Base-by-base conservation (phyloP, 2,113 vertebrate genomes). In the Falco punctatus region DNA sequence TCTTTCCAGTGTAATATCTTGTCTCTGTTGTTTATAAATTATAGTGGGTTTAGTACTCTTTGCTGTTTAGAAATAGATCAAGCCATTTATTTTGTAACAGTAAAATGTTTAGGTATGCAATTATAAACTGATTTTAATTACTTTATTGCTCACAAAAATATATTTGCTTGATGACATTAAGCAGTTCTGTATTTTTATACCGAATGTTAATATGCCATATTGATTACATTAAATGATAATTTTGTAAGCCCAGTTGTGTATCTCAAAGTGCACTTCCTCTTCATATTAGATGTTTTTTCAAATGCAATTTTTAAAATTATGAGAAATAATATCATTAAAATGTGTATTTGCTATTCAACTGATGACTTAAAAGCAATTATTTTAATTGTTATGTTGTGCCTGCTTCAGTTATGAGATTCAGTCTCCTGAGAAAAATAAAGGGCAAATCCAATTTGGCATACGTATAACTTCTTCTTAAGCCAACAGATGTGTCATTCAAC, bases 401-500 rank as follows among this genome's bases (percentile, higher is more conserved):
- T 93, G 22, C 79, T 96, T 95, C 81, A 86, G 57, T 89, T 91
- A 55, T 73, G 71, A 91, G 86, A 91, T 96, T 96, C 84, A 80
- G 40, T 80, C 92, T 88, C 73, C 74, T 88, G 49, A 71, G 44
- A 92, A 96, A 95, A 97, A 95, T 94, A 92, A 97, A 82, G 49
- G 72, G 26, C 26, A 94, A 93, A 88, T 92, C 71, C 48, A 97
- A 84, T 95, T 97, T 94, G 91, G 38, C 67, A 96, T 71, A 87
- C 18, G 49, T 64, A 82, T 89, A 86, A 92, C 95, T 94, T 96
- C 28, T 94, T 94, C 73, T 96, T 61, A 92, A 74, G 66, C 52
- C 93, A 97, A 83, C 89, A 97, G 96, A 97, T 97, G 97, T 96
- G 86, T 96, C 92, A 93, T 97, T 97, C 75, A 97, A 86, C 22